A percentile compares a stretch with the other conserved stretches of the same genome.
Conservation (phyloP, 2,113 vertebrate genomes). For the Pedionomus torquatus region DNA sequence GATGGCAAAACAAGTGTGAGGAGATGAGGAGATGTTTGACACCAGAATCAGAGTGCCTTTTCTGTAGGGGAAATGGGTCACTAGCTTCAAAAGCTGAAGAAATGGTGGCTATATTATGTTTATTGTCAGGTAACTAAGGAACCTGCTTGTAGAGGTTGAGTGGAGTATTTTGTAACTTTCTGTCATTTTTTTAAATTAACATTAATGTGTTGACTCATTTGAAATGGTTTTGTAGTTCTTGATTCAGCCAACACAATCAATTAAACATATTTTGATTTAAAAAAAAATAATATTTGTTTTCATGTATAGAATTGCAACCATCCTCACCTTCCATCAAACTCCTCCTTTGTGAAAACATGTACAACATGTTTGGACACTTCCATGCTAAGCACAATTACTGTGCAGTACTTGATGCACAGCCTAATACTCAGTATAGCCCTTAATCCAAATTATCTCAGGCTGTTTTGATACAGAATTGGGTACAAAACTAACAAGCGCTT, state of each 20-base stretch:
- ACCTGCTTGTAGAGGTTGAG: not conserved
- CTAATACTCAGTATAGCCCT: not conserved
- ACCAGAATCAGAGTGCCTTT: not conserved
- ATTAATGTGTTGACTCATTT: not conserved
- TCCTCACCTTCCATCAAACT: not conserved
- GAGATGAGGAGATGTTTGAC: not conserved
- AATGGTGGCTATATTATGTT: not conserved
- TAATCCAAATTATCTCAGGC: not conserved
- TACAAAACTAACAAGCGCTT: not conserved
- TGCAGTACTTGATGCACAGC: not conserved
- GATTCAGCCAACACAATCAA: not conserved
- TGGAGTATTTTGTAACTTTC: not conserved
- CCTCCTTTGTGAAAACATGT: not conserved
- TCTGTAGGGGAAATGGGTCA: not conserved
- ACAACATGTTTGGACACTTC: not conserved
- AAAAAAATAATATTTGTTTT: not conserved
- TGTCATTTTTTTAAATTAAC: not conserved
- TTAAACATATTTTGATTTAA: not conserved
- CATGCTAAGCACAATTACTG: not conserved
- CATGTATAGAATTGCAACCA: not conserved
- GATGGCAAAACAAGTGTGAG: not conserved
- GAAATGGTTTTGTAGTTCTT: not conserved
- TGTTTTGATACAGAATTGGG: not conserved
- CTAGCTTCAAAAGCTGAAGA: not conserved
- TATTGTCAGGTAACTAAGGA: not conserved